Evolutionary conservation across 2,888 invertebrate species (phyloP), one percentile per base, ranked within the genome.

Genomic region (Synergus gifuensis): DNA sequence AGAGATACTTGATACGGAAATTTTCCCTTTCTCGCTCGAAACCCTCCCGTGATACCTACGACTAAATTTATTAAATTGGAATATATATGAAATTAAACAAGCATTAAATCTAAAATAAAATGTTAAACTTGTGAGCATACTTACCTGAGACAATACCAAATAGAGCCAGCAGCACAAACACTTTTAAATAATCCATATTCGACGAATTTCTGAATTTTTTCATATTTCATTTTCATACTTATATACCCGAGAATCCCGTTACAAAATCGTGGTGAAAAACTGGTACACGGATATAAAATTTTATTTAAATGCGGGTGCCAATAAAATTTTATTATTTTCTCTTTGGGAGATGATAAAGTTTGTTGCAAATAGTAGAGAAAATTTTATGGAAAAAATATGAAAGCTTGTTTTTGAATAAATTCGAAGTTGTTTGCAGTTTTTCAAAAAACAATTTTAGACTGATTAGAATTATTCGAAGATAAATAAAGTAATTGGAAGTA

Each of bases 1-100:
- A 69, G 46, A 9, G 49, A 69, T 28, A 69, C 69, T 18, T 46
- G 46, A 28, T 69, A 69, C 9, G 69, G 69, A 69, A 69, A 69
- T 69, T 69, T 46, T 16, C 69, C 49, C 1, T 12, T 49, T 46
- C 14, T 44, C 1, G 69, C 69, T 9, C 16, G 46, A 28, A 16
- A 22, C 1, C 69, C 69, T 8, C 69, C 69, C 9, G 69, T 22
- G 28, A 69, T 22, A 28, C 69, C 69, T 69, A 12, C 14, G 14
- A 54, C 9, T 66, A 28, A 14, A 49, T 69, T 69, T 0, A 63
- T 63, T 1, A 63, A 36, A 36, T 36, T 36, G 36, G 36, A 36
- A 36, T 36, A 36, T 36, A 36, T 36, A 36, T 36, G 36, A 36
- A 36, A 36, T 36, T 4, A 36, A 36, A 36, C 5, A 36, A 36